phyloP scores from a whole-genome alignment of 2,888 invertebrate genomes.

The Fragum sueziense region DNA sequence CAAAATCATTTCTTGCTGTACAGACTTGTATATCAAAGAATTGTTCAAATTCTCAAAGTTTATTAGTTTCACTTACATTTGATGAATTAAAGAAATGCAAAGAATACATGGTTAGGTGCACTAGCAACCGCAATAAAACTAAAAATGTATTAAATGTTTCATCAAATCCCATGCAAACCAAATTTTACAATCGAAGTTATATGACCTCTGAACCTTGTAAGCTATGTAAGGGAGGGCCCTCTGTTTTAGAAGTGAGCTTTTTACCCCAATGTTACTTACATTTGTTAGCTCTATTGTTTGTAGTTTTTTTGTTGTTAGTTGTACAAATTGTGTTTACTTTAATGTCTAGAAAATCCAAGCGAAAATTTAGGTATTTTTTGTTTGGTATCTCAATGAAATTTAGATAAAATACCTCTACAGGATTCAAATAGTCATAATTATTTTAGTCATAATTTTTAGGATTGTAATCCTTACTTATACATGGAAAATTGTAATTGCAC shows the following conservation, averaged over 20 bases:
- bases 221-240: conserved; percentile 47
- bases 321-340: conserved; percentile 66
- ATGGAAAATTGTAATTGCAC: no score
- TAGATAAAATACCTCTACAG: conserved; percentile 56
- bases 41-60: no score
- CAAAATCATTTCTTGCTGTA: no score
- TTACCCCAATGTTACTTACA: conserved; percentile 38
- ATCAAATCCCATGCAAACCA: no score
- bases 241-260: conserved; percentile 48
- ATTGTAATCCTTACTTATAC: no score
- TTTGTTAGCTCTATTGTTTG: conserved; percentile 22
- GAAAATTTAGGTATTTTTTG: conserved; percentile 65
- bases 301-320: conserved; percentile 14
- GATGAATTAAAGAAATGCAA: no score
- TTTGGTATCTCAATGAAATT: conserved; percentile 56
- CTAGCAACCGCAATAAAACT: no score
- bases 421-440: neutral
- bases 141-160: no score
- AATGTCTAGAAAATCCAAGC: conserved; percentile 67
- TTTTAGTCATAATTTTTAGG: neutral
- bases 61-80: no score
- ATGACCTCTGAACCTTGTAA: conserved; percentile 50
- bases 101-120: no score
- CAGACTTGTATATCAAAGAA: no score
- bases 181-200: neutral